phyloP scores from a whole-genome alignment of 1,140 invertebrate genomes.

The Cydia fagiglandana region DNA sequence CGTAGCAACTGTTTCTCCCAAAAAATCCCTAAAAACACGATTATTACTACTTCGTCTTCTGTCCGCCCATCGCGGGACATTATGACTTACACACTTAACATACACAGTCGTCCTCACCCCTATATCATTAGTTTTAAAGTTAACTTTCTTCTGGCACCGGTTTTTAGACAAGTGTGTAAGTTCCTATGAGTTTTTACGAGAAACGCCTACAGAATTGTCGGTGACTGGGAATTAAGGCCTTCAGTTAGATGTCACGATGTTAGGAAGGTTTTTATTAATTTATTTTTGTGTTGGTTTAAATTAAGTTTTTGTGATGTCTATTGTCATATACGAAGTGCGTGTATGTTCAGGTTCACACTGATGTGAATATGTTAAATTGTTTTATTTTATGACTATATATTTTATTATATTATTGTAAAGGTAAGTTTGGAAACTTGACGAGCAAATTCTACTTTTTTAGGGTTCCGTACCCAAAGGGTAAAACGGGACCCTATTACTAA shows the following conservation, averaged over 20 bases:
- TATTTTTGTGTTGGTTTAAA: slow-evolving; percentile 18
- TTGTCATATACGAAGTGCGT: not conserved
- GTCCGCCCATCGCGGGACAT: slow-evolving; percentile 40
- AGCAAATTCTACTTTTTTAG: too few species aligned
- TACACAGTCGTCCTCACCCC: not conserved
- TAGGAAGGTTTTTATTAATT: slow-evolving; percentile 56
- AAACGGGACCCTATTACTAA: too few species aligned
- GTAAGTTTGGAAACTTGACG: too few species aligned
- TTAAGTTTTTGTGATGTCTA: not conserved
- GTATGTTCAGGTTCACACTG: not conserved
- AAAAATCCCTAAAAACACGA: slow-evolving; percentile 27
- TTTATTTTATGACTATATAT: too few species aligned
- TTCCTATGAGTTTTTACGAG: slow-evolving; percentile 41
- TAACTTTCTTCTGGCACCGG: not conserved
- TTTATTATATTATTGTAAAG: too few species aligned
- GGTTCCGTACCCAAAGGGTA: too few species aligned
- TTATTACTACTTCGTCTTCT: slow-evolving; percentile 6
- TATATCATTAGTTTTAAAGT: not conserved
- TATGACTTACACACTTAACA: slow-evolving; percentile 34
- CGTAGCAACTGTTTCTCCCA: slow-evolving; percentile 3
- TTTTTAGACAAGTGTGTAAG: not conserved
- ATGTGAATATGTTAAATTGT: too few species aligned
- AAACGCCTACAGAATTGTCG: slow-evolving; percentile 46
- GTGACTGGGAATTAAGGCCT: slow-evolving; percentile 51
- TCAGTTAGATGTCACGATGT: slow-evolving; percentile 56